phyloP scores from a whole-genome alignment of 2,113 vertebrate species.

The Macroglossus sobrinus region DNA sequence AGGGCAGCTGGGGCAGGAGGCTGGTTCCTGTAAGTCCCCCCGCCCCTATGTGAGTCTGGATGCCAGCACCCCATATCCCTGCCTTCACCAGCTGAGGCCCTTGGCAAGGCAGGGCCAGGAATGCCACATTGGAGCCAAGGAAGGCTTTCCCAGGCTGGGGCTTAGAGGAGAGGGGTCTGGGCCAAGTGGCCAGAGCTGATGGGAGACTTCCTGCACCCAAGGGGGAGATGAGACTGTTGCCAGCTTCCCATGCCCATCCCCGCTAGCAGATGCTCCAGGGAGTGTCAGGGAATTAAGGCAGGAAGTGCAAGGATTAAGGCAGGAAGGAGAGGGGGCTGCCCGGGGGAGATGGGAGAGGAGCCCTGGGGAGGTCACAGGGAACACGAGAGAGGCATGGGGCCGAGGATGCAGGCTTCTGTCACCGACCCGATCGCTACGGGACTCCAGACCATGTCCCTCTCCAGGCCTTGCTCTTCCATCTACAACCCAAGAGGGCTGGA shows the following conservation, averaged over 20 bases:
- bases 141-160: slow-evolving; percentile 69
- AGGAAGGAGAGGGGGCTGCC: not conserved
- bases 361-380: not conserved
- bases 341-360: rapidly evolving
- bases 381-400: rapidly evolving
- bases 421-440: not conserved
- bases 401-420: not conserved
- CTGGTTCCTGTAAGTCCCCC: not conserved
- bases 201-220: slow-evolving; percentile 19
- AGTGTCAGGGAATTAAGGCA: too few relatives aligned
- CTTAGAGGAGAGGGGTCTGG: slow-evolving; percentile 38
- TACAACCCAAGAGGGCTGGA: not conserved
- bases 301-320: not conserved
- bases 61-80: not conserved
- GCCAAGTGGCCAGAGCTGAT: slow-evolving; percentile 45
- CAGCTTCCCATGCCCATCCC: slow-evolving; percentile 46
- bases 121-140: slow-evolving; percentile 38
- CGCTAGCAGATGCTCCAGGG: not conserved
- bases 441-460: rapidly evolving
- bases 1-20: not conserved
- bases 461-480: not conserved
- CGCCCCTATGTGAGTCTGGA: not conserved
- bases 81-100: not conserved
- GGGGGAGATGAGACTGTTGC: not conserved
- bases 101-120: slow-evolving; percentile 23